Conservation (phyloP, 1,140 invertebrate species). For the Dysdera silvatica region DNA sequence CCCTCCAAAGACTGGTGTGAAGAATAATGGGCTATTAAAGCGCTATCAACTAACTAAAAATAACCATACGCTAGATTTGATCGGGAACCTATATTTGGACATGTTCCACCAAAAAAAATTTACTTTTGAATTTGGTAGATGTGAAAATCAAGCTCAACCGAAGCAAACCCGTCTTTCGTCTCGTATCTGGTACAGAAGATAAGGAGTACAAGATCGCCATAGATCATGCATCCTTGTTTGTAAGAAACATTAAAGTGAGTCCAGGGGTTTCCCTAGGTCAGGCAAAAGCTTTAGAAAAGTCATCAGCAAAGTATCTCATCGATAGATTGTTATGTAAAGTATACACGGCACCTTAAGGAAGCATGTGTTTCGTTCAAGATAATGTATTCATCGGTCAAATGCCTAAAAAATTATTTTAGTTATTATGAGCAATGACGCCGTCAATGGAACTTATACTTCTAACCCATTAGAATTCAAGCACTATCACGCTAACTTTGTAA, state of each 20-base stretch:
- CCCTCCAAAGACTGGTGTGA: background rate
- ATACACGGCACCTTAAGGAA: background rate
- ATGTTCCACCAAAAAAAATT: background rate
- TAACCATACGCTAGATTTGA: background rate
- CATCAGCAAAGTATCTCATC: background rate
- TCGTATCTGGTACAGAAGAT: background rate
- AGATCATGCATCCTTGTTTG: background rate
- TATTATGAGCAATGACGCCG: background rate
- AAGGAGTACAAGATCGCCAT: background rate
- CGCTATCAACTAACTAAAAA: background rate
- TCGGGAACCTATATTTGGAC: background rate
- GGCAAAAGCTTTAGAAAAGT: background rate
- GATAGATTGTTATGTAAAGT: background rate
- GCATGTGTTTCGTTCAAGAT: background rate
- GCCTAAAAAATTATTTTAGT: background rate
- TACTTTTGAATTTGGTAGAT: background rate
- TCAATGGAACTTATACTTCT: background rate
- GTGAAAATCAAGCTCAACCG: background rate
- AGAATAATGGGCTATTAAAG: background rate
- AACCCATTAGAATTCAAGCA: slow-evolving; percentile 2
- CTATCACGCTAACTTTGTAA: background rate
- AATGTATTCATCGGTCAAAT: slow-evolving; percentile 4
- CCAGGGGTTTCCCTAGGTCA: background rate
- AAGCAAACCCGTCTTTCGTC: background rate
- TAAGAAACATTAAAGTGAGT: slow-evolving; percentile 1